A percentile compares a stretch with the other conserved stretches of the same genome.
phyloP scores from a whole-genome alignment of 2,797 vertebrate species.

The Gephyroberyx darwinii region DNA sequence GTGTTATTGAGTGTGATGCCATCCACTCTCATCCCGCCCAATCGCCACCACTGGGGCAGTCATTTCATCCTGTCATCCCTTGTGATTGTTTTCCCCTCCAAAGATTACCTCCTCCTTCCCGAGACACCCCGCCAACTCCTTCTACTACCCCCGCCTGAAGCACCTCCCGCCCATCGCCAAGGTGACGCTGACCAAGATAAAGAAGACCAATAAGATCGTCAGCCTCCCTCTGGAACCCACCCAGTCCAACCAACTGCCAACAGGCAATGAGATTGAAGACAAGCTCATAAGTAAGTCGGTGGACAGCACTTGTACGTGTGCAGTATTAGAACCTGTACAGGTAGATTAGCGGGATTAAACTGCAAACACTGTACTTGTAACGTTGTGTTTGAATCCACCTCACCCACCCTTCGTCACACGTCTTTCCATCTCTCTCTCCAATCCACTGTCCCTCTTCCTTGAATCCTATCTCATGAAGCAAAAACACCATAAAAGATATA shows the following conservation, averaged over 20 bases:
- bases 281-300: conserved; percentile 85
- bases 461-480: too few species aligned
- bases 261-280: conserved; percentile 89
- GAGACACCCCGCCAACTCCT: conserved; percentile 96
- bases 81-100: conserved; percentile 28
- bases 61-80: background rate
- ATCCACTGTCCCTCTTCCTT: too few species aligned
- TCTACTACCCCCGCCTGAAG: conserved; percentile 95
- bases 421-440: too few species aligned
- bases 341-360: too few species aligned
- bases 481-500: background rate
- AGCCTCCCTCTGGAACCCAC: conserved; percentile 82
- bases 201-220: conserved; percentile 84
- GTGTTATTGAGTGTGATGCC: too few species aligned
- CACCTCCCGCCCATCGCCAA: conserved; percentile 93
- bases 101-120: conserved; percentile 95
- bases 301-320: too few species aligned
- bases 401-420: too few species aligned
- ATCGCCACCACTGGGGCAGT: background rate
- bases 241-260: conserved; percentile 82
- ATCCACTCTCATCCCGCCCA: too few species aligned
- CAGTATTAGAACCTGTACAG: too few species aligned
- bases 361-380: background rate
- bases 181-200: conserved; percentile 87
- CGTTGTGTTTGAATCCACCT: background rate